Conservation (phyloP, 2,888 invertebrate species). For the Hypomecis atomaria region DNA sequence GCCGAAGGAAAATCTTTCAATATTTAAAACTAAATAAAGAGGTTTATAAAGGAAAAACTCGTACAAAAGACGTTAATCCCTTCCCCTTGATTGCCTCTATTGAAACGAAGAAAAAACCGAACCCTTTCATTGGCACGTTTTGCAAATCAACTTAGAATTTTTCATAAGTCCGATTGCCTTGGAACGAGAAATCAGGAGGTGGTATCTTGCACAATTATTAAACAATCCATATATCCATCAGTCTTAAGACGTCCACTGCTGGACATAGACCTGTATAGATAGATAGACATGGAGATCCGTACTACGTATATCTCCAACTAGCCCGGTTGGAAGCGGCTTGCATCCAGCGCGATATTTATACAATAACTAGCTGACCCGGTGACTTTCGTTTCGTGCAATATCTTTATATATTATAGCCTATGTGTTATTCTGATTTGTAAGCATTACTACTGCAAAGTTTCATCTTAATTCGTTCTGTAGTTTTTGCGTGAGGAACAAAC, state of each 20-base stretch:
- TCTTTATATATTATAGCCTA: too few relatives aligned
- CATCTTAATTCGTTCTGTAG: too few relatives aligned
- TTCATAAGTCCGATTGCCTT: slow-evolving; percentile 59
- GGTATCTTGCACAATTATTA: slow-evolving; percentile 4
- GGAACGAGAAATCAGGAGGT: slow-evolving; percentile 18
- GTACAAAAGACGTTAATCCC: slow-evolving; percentile 40
- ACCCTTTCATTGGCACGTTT: slow-evolving; percentile 73
- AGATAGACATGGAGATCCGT: too few relatives aligned
- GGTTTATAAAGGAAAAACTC: slow-evolving; percentile 25
- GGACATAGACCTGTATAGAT: not conserved
- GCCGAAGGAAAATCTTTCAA: slow-evolving; percentile 9
- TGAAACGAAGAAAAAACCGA: slow-evolving; percentile 63
- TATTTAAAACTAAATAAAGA: slow-evolving; percentile 30
- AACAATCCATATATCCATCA: too few relatives aligned
- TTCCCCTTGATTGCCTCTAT: slow-evolving; percentile 71
- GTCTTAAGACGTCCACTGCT: too few relatives aligned
- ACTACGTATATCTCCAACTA: not conserved
- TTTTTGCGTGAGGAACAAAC: too few relatives aligned
- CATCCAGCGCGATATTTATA: too few relatives aligned
- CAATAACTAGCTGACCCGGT: too few relatives aligned
- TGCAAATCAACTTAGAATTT: slow-evolving; percentile 73
- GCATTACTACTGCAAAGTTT: too few relatives aligned
- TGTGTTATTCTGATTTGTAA: too few relatives aligned
- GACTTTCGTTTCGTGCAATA: too few relatives aligned
- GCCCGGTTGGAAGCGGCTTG: too few relatives aligned